Evolutionary conservation across 2,797 vertebrate species (phyloP), one percentile per base, ranked within the genome.

Genomic region (Dipus sagitta): DNA sequence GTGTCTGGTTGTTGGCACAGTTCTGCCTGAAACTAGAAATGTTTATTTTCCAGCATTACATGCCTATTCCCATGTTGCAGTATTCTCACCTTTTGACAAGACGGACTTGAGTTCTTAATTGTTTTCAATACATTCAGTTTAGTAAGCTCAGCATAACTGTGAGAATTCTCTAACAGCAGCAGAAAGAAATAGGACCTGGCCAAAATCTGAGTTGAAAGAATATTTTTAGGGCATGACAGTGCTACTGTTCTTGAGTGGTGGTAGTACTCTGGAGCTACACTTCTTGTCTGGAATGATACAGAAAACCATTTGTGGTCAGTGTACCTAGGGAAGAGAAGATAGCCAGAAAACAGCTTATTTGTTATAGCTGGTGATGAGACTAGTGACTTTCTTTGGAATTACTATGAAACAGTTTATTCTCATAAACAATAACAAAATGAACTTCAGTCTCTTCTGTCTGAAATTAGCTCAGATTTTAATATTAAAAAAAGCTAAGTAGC

Each of bases 1-100:
- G 18, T 65, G 47, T 86, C 67, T 64, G 30, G 52, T 47, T 67
- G 52, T 54, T 72, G 32, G 68, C 32, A 60, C 24, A 38, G 58
- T 79, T 24, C 13, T n/a, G 34, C 60, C 47, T n/a, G n/a, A 47
- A 80, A 86, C n/a, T 30, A 24, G 20, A 64, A 96, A 83, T 86
- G 34, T 75, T 60, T 88, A 58, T 71, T 94, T 38, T 86, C n/a
- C 11, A 32, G 23, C 58, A 83, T 26, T 68, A 93, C 23, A 26
- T 65, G 76, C 24, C 82, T 60, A 34, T 15, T 81, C 68, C 47
- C n/a, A 17, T n/a, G 77, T 24, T 6, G 38, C 47, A 70, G 26
- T 34, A 81, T 18, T 64, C 64, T 42, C 28, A 71, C 17, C 38
- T 87, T 42, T 85, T 26, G 38, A n/a, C n/a, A 34, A 80, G 54